Evolutionary conservation across 1,140 invertebrate species (phyloP), one percentile per base, ranked within the genome.

Genomic region (Drosophila punjabiensis): DNA sequence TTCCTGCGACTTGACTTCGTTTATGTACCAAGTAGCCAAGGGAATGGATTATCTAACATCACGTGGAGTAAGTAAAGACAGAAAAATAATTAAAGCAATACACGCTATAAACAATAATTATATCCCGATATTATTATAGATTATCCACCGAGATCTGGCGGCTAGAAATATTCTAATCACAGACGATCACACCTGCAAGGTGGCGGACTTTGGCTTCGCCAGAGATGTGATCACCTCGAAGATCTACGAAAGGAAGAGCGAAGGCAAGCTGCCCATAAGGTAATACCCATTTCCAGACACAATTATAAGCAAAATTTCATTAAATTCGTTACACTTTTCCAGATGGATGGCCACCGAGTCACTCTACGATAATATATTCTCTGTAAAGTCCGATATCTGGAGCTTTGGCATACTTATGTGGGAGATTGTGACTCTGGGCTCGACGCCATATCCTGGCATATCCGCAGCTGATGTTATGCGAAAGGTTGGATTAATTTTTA

Each of bases 341-440:
- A 95, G 97, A 92, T 99, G 98, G 98, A 98, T 99, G 98, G 97
- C 98, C 0, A 98, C 97, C 0, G 98, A 99, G 93, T 98, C 97
- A 4, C 94, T 99, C 0, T 98, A 97, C 89, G 97, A 98, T 86
- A 98, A 98, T 85, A 96, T 98, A 81, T 99, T 98, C 92, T 97
- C 97, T 3, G 96, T 96, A 4, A 98, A 98, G 93, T 97, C 97
- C 0, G 98, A 99, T 86, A 96, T 98, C 16, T 99, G 98, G 98
- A 97, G 97, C 81, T 98, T 98, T 89, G 98, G 98, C 1, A 96
- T 99, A 10, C 94, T 98, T 4, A 96, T 98, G 74, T 99, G 98
- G 98, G 98, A 98, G 94, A 97, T 98, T n/a, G 96, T 98, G 0
- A 98, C 97, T 0, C 94, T 98, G 13, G 98, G 97, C 4, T 98